Percentiles rank a stretch among this genome's conserved stretches.
Conservation (phyloP, 1,140 invertebrate genomes). For the Medauroidea extradentata region DNA sequence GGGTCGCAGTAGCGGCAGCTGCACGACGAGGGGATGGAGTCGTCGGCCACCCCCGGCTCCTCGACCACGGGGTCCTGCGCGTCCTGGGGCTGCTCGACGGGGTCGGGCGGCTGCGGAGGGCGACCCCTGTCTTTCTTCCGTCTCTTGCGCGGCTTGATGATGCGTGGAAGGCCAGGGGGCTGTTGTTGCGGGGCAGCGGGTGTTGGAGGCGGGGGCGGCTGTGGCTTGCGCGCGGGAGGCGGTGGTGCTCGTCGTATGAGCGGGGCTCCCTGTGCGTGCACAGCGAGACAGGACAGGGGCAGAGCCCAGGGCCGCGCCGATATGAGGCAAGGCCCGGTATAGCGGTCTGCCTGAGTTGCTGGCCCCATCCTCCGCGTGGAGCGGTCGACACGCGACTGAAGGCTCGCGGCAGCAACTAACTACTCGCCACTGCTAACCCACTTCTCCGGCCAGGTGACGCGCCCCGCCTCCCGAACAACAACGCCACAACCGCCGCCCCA, state of each 20-base stretch:
- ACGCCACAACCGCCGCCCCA: too few species aligned
- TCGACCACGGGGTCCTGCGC: conserved; percentile 34
- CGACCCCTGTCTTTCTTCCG: conserved; percentile 84
- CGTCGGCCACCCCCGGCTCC: conserved; percentile 30
- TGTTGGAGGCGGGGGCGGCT: conserved; percentile 47
- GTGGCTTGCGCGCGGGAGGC: conserved; percentile 23
- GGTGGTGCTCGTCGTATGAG: conserved; percentile 47
- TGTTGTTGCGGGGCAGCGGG: conserved; percentile 70
- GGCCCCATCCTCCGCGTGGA: conserved; percentile 49
- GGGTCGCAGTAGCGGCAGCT: conserved; percentile 78
- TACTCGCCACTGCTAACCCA: conserved; percentile 9
- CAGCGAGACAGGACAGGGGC: conserved; percentile 60
- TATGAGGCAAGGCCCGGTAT: conserved; percentile 60
- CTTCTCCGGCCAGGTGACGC: too few species aligned
- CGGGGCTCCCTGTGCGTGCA: conserved; percentile 71
- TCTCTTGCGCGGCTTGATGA: conserved; percentile 83
- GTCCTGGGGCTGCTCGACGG: conserved; percentile 31
- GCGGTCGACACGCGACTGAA: background rate
- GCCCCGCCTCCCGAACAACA: too few species aligned
- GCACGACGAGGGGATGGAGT: conserved; percentile 49
- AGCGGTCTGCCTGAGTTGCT: conserved; percentile 56
- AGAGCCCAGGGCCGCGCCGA: conserved; percentile 37
- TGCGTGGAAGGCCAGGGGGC: conserved; percentile 70
- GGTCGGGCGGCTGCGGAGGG: conserved; percentile 27
- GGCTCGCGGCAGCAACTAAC: background rate